Evolutionary conservation across 2,797 vertebrate genomes (phyloP), one percentile per base, ranked within the genome.

Genomic region (Aythya fuligula): DNA sequence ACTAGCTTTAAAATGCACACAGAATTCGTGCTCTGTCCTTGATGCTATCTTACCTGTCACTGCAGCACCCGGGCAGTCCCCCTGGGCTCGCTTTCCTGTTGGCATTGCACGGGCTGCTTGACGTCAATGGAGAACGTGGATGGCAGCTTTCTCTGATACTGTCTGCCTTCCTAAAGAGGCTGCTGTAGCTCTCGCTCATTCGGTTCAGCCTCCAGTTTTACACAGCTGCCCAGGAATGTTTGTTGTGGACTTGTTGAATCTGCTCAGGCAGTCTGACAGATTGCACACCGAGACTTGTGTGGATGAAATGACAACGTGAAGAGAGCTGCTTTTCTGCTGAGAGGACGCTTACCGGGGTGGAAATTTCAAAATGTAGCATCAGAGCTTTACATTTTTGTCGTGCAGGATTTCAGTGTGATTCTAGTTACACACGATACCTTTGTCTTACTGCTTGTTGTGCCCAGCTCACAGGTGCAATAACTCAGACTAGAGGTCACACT

Each of bases 11-110:
- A 76, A 89, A 64, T 28, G 60, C 9, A 78, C 60, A 27, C 28
- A 57, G 34, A 86, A 14, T 12, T 65, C 34, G 39, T 72, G 18
- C 64, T 56, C 93, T 90, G 71, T 75, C 85, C 80, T 93, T 85
- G 92, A 53, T 21, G 54, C 43, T 60, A 13, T 76, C 54, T 72
- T 62, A 7, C 1, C 14, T 77, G n/a, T 72, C 66, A 32, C 62
- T 77, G 9, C 65, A 70, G 49, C 32, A 67, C 22, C 47, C 24
- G 38, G 2, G 21, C 38, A 54, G 32, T 58, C 36, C 13, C 30
- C 10, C 15, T 24, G 18, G 45, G 30, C 87, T 89, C 7, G 49
- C 74, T 24, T 58, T 39, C 64, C 28, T 53, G 8, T 61, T 72
- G 38, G 74, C 67, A 39, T 39, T 45, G 13, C 67, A 56, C 0